Conservation (phyloP, 2,888 invertebrate genomes). For the Chrysolina oricalcia region DNA sequence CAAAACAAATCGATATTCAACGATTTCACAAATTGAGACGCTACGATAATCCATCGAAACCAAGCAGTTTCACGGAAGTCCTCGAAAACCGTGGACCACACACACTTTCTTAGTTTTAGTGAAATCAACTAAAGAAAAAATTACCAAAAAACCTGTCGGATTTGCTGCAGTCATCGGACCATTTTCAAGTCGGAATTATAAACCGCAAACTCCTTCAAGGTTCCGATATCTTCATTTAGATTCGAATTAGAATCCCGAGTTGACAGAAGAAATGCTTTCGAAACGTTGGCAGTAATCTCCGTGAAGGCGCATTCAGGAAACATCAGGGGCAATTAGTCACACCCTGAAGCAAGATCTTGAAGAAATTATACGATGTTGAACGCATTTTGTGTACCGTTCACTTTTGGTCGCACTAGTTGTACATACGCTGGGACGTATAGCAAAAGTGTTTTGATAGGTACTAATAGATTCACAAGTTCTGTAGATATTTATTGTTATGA, state of each 20-base stretch:
- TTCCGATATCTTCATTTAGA: constrained; percentile 28
- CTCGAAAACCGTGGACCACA: background rate
- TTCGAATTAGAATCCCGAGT: constrained; percentile 29
- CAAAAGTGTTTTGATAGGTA: no score
- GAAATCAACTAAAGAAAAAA: constrained; percentile 27
- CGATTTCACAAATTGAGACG: background rate
- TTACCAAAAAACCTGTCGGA: constrained; percentile 22
- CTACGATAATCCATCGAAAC: background rate
- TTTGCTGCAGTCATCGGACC: constrained; percentile 35
- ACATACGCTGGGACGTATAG: no score
- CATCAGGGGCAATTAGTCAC: background rate
- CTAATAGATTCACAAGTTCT: no score
- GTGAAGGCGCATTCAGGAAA: background rate
- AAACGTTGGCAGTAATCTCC: background rate
- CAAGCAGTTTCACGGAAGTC: background rate
- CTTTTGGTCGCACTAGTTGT: no score
- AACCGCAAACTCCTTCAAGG: constrained; percentile 36
- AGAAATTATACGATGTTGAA: background rate
- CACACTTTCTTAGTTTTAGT: constrained; percentile 3
- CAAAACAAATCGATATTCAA: background rate
- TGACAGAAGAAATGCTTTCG: background rate
- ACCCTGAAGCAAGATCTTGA: background rate
- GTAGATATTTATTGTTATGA: no score
- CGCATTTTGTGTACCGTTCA: no score
- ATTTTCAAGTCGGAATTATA: constrained; percentile 33